phyloP scores from a whole-genome alignment of 2,797 vertebrate genomes.

The Lateolabrax maculatus region DNA sequence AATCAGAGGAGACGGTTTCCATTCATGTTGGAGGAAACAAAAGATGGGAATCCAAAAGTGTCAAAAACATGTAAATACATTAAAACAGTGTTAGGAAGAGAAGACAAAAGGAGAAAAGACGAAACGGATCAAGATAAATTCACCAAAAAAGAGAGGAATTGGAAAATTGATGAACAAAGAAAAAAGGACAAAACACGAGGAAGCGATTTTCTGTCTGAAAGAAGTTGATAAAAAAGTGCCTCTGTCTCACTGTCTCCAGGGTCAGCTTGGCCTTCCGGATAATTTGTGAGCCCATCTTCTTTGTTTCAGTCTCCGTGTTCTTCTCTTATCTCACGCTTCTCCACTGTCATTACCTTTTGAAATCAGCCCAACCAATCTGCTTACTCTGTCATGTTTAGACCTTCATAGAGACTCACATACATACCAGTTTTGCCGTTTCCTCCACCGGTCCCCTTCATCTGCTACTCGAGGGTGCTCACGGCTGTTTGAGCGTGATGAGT shows the following conservation, averaged over 20 bases:
- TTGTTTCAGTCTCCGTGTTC: not conserved
- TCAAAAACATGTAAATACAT: not conserved
- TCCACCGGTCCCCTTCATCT: not conserved
- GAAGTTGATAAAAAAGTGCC: not conserved
- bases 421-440: not conserved
- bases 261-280: slow-evolving; percentile 2
- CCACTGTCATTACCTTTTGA: not conserved
- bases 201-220: slow-evolving; percentile 13
- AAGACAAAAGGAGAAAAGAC: not conserved
- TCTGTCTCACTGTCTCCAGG: too few species aligned
- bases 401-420: not conserved
- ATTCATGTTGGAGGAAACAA: not conserved
- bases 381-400: too few species aligned
- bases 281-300: not conserved
- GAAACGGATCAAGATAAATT: not conserved
- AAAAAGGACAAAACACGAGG: not conserved
- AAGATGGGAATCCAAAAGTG: not conserved
- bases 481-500: not conserved
- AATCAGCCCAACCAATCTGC: too few species aligned
- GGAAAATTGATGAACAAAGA: not conserved
- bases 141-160: not conserved
- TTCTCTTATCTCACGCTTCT: not conserved
- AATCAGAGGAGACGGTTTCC: not conserved
- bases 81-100: not conserved
- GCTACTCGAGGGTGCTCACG: not conserved